Conservation (phyloP, 1,140 invertebrate species). For the Bicyclus anynana region DNA sequence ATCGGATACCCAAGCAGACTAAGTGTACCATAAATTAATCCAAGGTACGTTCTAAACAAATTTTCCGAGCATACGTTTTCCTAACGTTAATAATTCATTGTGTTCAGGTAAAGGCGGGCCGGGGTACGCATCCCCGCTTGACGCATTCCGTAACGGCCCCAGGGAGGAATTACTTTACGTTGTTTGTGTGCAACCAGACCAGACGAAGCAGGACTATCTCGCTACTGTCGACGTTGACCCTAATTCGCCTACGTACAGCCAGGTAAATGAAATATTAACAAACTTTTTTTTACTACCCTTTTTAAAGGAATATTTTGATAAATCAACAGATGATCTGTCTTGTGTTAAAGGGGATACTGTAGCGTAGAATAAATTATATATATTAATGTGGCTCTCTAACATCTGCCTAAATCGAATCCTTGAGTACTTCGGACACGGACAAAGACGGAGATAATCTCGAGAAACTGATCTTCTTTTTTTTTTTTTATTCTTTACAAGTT, state of each 20-base stretch:
- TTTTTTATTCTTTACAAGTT: too few relatives aligned
- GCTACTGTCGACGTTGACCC: conserved; percentile 95
- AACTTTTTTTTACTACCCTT: too few relatives aligned
- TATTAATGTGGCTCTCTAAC: too few relatives aligned
- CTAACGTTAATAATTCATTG: conserved; percentile 25
- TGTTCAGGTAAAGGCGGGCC: conserved; percentile 78
- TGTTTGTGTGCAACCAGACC: conserved; percentile 88
- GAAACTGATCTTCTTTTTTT: too few relatives aligned
- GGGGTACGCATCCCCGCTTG: conserved; percentile 87
- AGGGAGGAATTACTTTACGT: conserved; percentile 93
- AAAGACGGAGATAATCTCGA: too few relatives aligned
- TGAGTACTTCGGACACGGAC: too few relatives aligned
- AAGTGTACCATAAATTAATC: conserved; percentile 1
- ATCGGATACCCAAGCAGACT: neutral
- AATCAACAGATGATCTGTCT: too few relatives aligned
- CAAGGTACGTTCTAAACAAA: conserved; percentile 13
- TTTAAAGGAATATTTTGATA: too few relatives aligned
- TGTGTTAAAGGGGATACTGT: too few relatives aligned
- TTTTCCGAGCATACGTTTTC: conserved; percentile 14
- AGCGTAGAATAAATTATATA: too few relatives aligned
- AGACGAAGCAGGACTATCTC: conserved; percentile 89
- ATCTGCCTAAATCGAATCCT: too few relatives aligned
- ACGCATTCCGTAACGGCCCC: conserved; percentile 88
- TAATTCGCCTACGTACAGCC: conserved; percentile 87
- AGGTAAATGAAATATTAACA: conserved; percentile 81